Percentiles rank a stretch among this genome's conserved stretches.
phyloP scores from a whole-genome alignment of 2,113 vertebrate species.

The Chrysemys picta region DNA sequence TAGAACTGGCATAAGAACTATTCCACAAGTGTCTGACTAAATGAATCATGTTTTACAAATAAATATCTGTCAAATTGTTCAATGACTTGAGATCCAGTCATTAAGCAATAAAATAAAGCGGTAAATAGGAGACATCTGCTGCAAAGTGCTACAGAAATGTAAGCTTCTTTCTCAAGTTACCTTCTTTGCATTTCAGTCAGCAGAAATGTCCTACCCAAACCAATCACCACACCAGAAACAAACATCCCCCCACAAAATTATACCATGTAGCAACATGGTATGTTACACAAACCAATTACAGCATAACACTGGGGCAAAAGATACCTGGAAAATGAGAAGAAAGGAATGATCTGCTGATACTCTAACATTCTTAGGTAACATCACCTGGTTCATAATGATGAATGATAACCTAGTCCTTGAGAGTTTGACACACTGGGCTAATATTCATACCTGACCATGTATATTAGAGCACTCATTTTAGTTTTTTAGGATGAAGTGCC shows the following conservation, averaged over 20 bases:
- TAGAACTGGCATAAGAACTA: constrained; percentile 79
- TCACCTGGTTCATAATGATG: background rate
- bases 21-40: constrained; percentile 81
- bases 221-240: constrained; percentile 41
- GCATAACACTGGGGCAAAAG: background rate
- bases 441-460: background rate
- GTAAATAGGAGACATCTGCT: constrained; percentile 88
- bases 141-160: constrained; percentile 83
- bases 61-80: constrained; percentile 87
- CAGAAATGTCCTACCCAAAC: constrained; percentile 65
- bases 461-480: background rate
- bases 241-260: background rate
- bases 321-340: constrained; percentile 5
- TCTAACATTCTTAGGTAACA: background rate
- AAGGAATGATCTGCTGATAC: background rate
- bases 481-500: background rate
- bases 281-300: constrained; percentile 2
- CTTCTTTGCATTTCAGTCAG: constrained; percentile 82
- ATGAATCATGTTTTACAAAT: constrained; percentile 88
- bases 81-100: constrained; percentile 85
- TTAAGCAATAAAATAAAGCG: constrained; percentile 87
- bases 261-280: background rate
- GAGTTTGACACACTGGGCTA: background rate
- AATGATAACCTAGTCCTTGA: background rate
- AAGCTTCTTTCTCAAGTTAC: constrained; percentile 85